Evolutionary conservation across 1,140 invertebrate species (phyloP), one percentile per base, ranked within the genome.

Genomic region (Ganaspis sp.): DNA sequence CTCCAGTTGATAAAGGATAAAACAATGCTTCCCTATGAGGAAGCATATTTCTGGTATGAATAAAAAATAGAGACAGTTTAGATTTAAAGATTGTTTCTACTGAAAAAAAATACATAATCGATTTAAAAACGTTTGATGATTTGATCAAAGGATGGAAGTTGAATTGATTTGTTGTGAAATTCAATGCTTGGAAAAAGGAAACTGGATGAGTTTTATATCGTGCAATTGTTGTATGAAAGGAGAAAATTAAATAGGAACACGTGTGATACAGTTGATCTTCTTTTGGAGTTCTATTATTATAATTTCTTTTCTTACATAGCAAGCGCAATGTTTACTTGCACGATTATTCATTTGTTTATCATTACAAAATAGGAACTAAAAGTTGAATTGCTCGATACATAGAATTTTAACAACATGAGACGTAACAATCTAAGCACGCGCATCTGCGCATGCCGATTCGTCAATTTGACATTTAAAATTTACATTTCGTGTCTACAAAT

Each of bases 381-480:
- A 29, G 12, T 26, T 64, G 23, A 15, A 8, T 15, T 64, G 5
- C 26, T n/a, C 23, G 23, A 64, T 5, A 49, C 17, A 17, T 17
- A 64, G 8, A 64, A 64, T n/a, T 64, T 64, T 64, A 64, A 64
- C 58, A 34, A 64, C 23, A 29, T 34, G 23, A 64, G 11, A n/a
- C 12, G 23, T 29, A 58, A 54, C 45, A 49, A 49, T 49, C 45
- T 58, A 58, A 58, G 53, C 21, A 45, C 70, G 29, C 40, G 70
- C 19, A 53, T 34, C 45, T 17, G 8, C 42, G 21, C 12, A 54
- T 23, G 8, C 54, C 26, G 23, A 54, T 54, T 73, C 21, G 49
- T n/a, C 71, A 37, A 73, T 73, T 53, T 26, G 53, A 73, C 34
- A 74, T 69, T 64, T 29, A 64, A 34, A 74, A 69, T 74, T 74